A percentile compares a stretch with the other conserved stretches of the same genome.
phyloP scores from a whole-genome alignment of 53 echinoderm and acorn worm genomes.

The Actinopyga echinites region DNA sequence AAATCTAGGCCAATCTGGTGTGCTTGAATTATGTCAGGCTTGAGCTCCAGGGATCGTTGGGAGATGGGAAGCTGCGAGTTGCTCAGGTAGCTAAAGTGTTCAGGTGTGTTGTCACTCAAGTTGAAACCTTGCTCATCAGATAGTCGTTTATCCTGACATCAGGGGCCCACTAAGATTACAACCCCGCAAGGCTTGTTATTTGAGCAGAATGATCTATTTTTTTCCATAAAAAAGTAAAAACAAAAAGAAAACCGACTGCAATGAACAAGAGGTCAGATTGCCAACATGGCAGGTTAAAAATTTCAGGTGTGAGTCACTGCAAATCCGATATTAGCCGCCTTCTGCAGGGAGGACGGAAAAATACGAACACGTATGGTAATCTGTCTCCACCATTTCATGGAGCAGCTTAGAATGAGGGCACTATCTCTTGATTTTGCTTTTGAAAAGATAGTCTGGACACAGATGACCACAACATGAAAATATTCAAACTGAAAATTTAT shows the following conservation, averaged over 20 bases:
- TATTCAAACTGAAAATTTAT: too few relatives aligned
- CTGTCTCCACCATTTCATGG: too few relatives aligned
- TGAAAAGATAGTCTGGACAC: too few relatives aligned
- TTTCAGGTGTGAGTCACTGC: slow-evolving; percentile 15
- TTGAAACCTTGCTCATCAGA: background rate
- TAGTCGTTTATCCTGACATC: slow-evolving; percentile 1
- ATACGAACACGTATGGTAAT: too few relatives aligned
- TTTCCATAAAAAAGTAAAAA: slow-evolving; percentile 4
- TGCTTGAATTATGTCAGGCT: slow-evolving; percentile 43
- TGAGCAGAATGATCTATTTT: slow-evolving; percentile 39
- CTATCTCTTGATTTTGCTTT: too few relatives aligned
- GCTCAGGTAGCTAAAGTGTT: background rate
- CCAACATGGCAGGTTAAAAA: too few relatives aligned
- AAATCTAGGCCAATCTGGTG: slow-evolving; percentile 51
- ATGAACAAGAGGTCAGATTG: background rate
- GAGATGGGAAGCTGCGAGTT: background rate
- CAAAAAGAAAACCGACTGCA: background rate
- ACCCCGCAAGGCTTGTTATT: slow-evolving; percentile 18
- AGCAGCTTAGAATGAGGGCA: too few relatives aligned
- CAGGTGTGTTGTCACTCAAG: slow-evolving; percentile 33
- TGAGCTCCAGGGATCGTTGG: slow-evolving; percentile 33
- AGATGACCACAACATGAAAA: too few relatives aligned
- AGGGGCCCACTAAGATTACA: slow-evolving; percentile 17
- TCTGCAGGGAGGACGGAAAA: too few relatives aligned
- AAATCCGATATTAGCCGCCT: slow-evolving; percentile 7